Conservation (phyloP, 2,888 invertebrate species). For the Diploptera punctata region DNA sequence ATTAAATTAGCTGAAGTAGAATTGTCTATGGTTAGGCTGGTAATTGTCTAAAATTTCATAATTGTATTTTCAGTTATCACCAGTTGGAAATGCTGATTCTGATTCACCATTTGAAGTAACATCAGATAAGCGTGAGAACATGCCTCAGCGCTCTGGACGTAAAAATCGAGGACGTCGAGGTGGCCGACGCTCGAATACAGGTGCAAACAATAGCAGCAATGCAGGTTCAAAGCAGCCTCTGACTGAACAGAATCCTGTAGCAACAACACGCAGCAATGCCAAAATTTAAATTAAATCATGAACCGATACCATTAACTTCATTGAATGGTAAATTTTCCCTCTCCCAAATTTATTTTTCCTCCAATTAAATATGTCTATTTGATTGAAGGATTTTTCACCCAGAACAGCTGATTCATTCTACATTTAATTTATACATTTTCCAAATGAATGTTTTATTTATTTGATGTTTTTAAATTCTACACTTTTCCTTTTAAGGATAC, state of each 20-base stretch:
- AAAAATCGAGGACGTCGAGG: conserved; percentile 52
- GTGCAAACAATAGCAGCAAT: conserved; percentile 3
- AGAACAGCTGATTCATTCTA: too few relatives aligned
- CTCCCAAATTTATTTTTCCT: too few relatives aligned
- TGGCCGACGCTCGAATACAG: conserved; percentile 51
- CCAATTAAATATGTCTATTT: too few relatives aligned
- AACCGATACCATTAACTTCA: too few relatives aligned
- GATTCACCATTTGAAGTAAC: conserved; percentile 65
- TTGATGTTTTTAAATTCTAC: too few relatives aligned
- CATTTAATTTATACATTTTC: too few relatives aligned
- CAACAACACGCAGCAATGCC: conserved; percentile 22
- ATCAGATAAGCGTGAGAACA: conserved; percentile 64
- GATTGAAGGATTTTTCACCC: too few relatives aligned
- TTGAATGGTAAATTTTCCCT: background rate
- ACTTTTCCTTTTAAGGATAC: too few relatives aligned
- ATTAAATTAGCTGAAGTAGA: too few relatives aligned
- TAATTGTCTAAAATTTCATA: background rate
- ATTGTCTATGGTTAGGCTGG: too few relatives aligned
- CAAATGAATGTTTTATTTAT: too few relatives aligned
- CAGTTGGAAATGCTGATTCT: conserved; percentile 43
- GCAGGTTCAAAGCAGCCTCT: conserved; percentile 45
- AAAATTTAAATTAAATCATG: conserved; percentile 4
- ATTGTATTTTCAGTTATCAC: conserved; percentile 36
- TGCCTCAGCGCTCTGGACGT: conserved; percentile 52
- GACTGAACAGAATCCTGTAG: conserved; percentile 47